Conservation (phyloP, 2,113 vertebrate species). For the Phylloscopus trochiloides region DNA sequence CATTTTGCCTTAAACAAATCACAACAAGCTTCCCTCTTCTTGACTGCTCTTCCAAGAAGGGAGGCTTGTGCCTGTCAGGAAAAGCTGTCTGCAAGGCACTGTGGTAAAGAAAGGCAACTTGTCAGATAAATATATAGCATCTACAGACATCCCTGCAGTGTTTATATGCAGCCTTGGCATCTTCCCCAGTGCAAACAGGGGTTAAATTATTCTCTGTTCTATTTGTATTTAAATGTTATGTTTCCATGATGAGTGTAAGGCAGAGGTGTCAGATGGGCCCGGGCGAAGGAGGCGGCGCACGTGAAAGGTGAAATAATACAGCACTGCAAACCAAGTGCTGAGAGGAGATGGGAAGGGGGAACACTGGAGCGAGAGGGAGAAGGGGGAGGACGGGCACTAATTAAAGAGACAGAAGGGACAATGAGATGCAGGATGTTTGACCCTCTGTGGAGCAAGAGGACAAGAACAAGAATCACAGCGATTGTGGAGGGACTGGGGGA, state of each 20-base stretch:
- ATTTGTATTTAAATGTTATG: conserved; percentile 70
- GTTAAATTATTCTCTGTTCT: conserved; percentile 69
- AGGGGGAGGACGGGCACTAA: conserved; percentile 13
- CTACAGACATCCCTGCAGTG: not conserved
- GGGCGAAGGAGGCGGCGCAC: not conserved
- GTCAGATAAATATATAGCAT: not conserved
- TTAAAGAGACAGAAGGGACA: conserved; percentile 59
- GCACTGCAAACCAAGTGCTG: not conserved
- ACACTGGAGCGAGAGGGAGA: not conserved
- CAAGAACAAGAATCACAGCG: conserved; percentile 41
- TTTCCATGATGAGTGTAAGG: conserved; percentile 52
- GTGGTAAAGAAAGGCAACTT: not conserved
- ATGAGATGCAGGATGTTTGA: conserved; percentile 45
- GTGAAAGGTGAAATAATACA: conserved; percentile 47
- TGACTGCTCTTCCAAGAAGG: not conserved
- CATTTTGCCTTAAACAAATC: not conserved
- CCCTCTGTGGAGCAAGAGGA: conserved; percentile 19
- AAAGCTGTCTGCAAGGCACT: not conserved
- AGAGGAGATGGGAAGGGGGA: conserved; percentile 14
- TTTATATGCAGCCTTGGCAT: conserved; percentile 9
- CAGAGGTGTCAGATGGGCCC: conserved; percentile 55
- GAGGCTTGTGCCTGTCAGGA: not conserved
- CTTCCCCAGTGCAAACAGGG: conserved; percentile 52
- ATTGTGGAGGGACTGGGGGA: not conserved
- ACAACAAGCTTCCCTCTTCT: not conserved